Base-by-base conservation (phyloP, 1,140 invertebrate genomes). In the Coelopa frigida region DNA sequence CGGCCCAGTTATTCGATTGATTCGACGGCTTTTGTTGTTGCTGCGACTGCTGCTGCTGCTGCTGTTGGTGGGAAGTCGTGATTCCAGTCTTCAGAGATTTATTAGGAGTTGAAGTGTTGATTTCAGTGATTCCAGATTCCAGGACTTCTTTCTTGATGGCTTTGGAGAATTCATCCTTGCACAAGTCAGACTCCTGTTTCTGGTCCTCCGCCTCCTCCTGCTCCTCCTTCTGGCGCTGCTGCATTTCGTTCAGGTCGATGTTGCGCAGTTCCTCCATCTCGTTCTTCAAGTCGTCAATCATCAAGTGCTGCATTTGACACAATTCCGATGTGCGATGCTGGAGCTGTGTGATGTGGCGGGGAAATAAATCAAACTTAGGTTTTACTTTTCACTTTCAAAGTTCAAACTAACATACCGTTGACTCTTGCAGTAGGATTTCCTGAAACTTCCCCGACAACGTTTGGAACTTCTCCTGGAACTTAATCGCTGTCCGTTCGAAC, bases 381-480 rank as follows among this genome's bases (percentile, higher is more conserved):
- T 17, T 32, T 4, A 32, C 17, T 5, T n/a, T 24, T 32, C 20
- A 27, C 8, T 29, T 43, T 31, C 2, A 27, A 42, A 12, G 26
- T 42, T 3, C 4, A 5, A 11, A 8, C 21, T 20, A 35, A 70
- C 77, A 74, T 72, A 90, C 87, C 80, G 84, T 87, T 56, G 85
- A 89, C 54, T 90, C 87, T 70, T 87, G 85, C 36, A 89, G 66
- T n/a, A 90, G 67, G 12, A 90, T 73, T 59, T 80, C 80, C 38
- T 82, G 78, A 63, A 87, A 91, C 69, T 88, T 91, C 55, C 83
- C 81, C 51, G 82, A 78, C 76, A 93, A 82, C 35, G 75, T 72
- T 12, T 77, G 74, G 58, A 83, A 87, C 71, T 87, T 89, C 45
- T 80, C 78, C 11, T 89, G 70, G 39, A 89, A 74, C 59, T 82